Base-by-base conservation (phyloP, 2,113 vertebrate genomes). In the Haliaeetus leucogaster region DNA sequence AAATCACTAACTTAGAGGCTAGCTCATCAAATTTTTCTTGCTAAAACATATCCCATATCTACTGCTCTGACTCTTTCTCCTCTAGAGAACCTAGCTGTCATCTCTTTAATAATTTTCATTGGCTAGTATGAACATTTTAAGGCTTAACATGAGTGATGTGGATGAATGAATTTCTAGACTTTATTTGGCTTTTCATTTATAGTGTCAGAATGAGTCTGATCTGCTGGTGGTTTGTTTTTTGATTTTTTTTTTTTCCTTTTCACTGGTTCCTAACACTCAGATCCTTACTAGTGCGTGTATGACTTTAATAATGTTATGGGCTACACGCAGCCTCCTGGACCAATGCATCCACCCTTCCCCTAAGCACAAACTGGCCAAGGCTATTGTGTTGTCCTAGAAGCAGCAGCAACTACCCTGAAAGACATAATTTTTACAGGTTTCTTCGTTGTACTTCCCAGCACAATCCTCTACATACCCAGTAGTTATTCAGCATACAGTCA, bases 1-100 rank as follows among this genome's bases (percentile, higher is more conserved):
- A 90, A 96, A 95, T 96, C 95, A 87, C 94, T 97, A 88, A 94
- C 83, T 93, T 92, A 67, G 52, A 87, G 89, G 56, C 89, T 85
- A 78, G 86, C 86, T 76, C 40, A 50, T 85, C 70, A 50, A 50
- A 83, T 95, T 95, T 87, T 91, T 95, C 95, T 87, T 91, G 86
- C 86, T 93, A 92, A 95, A 96, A 91, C 77, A 92, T 68, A 82
- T 78, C 68, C 81, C 7, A 1, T 59, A 90, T 36, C 92, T 89
- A 68, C 78, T 43, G 58, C 62, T 18, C 78, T 42, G 90, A 72
- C 71, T 80, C 42, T 16, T 89, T 67, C 77, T 90, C 59, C 96
- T 93, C 95, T 66, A 52, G 58, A 95, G 93, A 94, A 62, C 20
- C 4, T 45, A 76, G 90, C 86, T 95, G 83, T 87, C 94, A 91